Conservation (phyloP, 1,140 invertebrate species). For the Globodera ellingtonae region DNA sequence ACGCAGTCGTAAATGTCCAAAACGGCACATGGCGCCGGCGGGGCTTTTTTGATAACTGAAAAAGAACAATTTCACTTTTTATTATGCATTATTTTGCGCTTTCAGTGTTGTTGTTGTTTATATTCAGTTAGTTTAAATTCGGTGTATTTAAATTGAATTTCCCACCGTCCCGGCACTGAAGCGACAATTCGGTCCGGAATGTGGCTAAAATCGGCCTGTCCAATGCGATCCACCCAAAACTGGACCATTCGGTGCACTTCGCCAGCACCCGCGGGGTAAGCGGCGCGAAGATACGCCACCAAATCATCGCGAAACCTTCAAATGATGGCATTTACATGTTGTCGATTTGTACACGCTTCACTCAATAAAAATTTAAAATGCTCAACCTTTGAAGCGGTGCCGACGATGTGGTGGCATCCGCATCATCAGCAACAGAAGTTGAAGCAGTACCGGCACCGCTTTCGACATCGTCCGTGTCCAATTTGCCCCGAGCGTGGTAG, state of each 20-base stretch:
- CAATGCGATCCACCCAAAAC: slow-evolving; percentile 32
- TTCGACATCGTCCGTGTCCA: not conserved
- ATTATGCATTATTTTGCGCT: not conserved
- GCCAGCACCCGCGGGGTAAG: slow-evolving; percentile 12
- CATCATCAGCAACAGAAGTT: not conserved
- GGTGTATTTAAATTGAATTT: not conserved
- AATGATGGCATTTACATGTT: not conserved
- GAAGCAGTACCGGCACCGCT: not conserved
- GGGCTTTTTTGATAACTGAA: not conserved
- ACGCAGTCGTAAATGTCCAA: slow-evolving; percentile 37
- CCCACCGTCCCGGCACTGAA: slow-evolving; percentile 34
- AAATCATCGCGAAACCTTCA: slow-evolving; percentile 24
- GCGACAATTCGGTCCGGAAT: slow-evolving; percentile 29
- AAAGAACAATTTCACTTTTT: not conserved
- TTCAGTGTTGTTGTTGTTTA: not conserved
- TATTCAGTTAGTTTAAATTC: not conserved
- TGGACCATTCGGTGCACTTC: slow-evolving; percentile 11
- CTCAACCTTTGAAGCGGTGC: not conserved
- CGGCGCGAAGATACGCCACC: slow-evolving; percentile 20
- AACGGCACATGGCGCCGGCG: not conserved
- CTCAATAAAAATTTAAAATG: not conserved
- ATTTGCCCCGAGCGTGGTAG: slow-evolving; percentile 19
- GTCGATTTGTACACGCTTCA: not conserved
- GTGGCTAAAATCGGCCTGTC: slow-evolving; percentile 28
- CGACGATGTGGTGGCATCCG: not conserved